A percentile compares a stretch with the other conserved stretches of the same genome.
Conservation (phyloP, 2,113 vertebrate genomes). For the Aleadryas rufinucha region DNA sequence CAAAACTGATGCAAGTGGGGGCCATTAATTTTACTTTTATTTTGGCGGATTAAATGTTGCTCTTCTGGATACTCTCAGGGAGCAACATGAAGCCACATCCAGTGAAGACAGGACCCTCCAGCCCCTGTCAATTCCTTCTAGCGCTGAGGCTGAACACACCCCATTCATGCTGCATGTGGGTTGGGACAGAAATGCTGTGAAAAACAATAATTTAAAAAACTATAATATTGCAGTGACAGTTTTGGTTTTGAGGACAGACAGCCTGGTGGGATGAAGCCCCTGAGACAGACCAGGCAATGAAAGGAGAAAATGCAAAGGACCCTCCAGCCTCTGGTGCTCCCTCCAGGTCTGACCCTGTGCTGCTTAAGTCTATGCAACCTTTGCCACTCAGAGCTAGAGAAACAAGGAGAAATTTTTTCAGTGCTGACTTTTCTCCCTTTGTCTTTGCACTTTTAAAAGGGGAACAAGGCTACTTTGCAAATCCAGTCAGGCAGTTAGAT, state of each 20-base stretch:
- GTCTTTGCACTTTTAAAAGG: not conserved
- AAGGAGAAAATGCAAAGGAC: not conserved
- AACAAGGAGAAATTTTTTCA: not conserved
- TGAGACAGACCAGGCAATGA: not conserved
- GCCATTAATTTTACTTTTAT: constrained; percentile 20
- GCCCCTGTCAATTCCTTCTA: not conserved
- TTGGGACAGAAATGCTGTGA: not conserved
- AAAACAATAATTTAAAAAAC: not conserved
- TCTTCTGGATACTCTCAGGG: not conserved
- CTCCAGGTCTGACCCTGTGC: not conserved
- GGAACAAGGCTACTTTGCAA: not conserved
- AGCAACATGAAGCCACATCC: not conserved
- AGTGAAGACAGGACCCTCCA: not conserved
- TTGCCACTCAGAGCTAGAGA: not conserved
- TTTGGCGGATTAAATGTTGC: not conserved
- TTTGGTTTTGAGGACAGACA: not conserved
- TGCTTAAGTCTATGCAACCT: not conserved
- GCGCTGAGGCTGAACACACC: not conserved
- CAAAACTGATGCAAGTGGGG: not conserved
- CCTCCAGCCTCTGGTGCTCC: not conserved
- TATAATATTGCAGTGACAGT: not conserved
- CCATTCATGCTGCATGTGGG: not conserved
- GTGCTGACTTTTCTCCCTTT: not conserved
- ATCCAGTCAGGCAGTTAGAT: not conserved
- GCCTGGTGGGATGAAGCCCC: not conserved